Conservation (phyloP, 2,888 invertebrate genomes). For the Lepetodrilus schrolli region DNA sequence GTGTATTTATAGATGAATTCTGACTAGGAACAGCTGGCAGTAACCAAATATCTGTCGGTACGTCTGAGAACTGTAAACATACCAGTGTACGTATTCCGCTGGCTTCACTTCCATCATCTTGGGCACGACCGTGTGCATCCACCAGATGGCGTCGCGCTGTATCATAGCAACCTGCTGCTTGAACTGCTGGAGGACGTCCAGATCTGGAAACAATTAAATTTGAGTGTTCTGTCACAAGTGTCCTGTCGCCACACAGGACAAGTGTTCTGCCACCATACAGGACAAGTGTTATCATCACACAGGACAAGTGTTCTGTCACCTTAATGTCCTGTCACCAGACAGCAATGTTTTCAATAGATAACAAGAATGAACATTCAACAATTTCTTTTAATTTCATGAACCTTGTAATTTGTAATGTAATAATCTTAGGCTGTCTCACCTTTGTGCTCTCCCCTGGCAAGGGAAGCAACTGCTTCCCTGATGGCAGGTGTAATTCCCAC, state of each 20-base stretch:
- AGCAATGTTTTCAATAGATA: no score
- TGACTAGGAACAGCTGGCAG: no score
- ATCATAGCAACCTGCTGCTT: constrained; percentile 79
- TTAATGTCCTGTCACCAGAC: no score
- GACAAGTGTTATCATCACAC: no score
- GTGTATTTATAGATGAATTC: no score
- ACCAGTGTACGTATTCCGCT: constrained; percentile 81
- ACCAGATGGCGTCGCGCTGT: constrained; percentile 89
- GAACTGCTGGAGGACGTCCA: constrained; percentile 74
- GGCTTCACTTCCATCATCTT: constrained; percentile 83
- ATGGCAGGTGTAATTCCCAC: constrained; percentile 83
- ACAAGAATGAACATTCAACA: no score
- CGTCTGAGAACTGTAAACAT: not conserved
- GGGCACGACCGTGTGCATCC: constrained; percentile 89
- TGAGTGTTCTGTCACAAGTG: no score
- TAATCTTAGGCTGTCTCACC: constrained; percentile 53
- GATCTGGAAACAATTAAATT: constrained; percentile 57
- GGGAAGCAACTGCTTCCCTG: constrained; percentile 78
- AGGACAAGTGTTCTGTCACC: no score
- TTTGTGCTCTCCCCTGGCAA: constrained; percentile 74
- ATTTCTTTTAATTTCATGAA: not conserved
- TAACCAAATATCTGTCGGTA: not conserved
- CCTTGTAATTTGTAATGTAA: no score
- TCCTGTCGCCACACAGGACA: no score
- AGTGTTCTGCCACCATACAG: no score